phyloP scores from a whole-genome alignment of 2,113 vertebrate genomes.

The Erinaceus europaeus region DNA sequence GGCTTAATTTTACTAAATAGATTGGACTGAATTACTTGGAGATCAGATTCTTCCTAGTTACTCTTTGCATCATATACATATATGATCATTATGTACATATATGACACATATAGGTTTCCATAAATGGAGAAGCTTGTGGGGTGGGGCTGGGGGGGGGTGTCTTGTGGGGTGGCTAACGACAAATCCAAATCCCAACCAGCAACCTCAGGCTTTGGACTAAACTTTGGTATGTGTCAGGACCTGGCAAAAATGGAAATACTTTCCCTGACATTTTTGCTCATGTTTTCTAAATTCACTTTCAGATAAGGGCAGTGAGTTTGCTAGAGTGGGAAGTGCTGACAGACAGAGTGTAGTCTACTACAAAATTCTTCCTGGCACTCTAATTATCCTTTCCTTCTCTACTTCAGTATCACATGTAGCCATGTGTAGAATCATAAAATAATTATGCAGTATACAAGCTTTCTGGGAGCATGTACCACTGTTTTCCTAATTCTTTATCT shows the following conservation, averaged over 20 bases:
- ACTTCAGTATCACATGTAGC: conserved; percentile 92
- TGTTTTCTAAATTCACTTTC: conserved; percentile 80
- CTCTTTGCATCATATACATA: conserved; percentile 24
- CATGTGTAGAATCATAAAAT: conserved; percentile 94
- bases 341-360: conserved; percentile 82
- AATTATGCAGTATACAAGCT: conserved; percentile 93
- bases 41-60: conserved; percentile 10
- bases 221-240: conserved; percentile 69
- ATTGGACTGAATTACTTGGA: conserved; percentile 27
- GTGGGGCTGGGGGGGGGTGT: neutral
- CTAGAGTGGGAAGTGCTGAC: conserved; percentile 85
- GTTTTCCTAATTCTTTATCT: conserved; percentile 98
- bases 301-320: conserved; percentile 82
- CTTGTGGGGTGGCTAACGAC: conserved; percentile 16
- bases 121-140: conserved; percentile 13
- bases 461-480: conserved; percentile 92
- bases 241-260: conserved; percentile 72
- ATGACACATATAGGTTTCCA: conserved; percentile 38
- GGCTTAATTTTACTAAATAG: conserved; percentile 49
- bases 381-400: conserved; percentile 90
- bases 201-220: conserved; percentile 47
- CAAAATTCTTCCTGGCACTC: conserved; percentile 86
- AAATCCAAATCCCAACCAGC: conserved; percentile 45
- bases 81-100: too few species aligned
- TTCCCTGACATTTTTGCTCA: conserved; percentile 67